Conservation (phyloP, 1,140 invertebrate species). For the Stegodyphus dumicola region DNA sequence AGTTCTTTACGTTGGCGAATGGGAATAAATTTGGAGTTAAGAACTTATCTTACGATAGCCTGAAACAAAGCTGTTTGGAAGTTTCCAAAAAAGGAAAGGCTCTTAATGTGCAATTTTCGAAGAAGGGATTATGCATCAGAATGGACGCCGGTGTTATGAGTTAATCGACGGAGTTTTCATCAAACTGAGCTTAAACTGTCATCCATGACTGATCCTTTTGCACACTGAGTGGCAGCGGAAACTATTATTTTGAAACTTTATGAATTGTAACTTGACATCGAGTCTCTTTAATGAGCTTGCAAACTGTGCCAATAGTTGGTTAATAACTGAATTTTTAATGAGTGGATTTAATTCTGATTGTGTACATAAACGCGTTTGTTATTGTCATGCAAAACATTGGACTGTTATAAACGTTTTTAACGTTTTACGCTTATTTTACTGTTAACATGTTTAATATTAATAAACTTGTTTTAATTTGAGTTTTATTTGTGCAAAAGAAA, state of each 20-base stretch:
- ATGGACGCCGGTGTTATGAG: too few relatives aligned
- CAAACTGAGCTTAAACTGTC: too few relatives aligned
- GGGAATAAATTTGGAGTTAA: constrained; percentile 22
- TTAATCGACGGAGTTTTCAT: too few relatives aligned
- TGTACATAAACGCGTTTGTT: constrained; percentile 9
- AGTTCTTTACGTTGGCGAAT: constrained; percentile 48
- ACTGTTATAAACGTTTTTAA: not conserved
- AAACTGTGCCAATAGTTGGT: constrained; percentile 27
- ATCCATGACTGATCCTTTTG: too few relatives aligned
- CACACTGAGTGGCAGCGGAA: too few relatives aligned
- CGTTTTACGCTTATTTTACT: constrained; percentile 23
- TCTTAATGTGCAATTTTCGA: too few relatives aligned
- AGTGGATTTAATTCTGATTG: not conserved
- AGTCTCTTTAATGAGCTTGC: not conserved
- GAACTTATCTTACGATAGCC: too few relatives aligned
- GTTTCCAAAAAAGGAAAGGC: too few relatives aligned
- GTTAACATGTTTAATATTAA: constrained; percentile 11
- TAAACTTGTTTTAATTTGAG: not conserved
- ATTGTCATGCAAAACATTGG: constrained; percentile 2
- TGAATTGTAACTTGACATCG: constrained; percentile 5
- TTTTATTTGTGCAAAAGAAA: not conserved
- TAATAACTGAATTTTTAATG: too few relatives aligned
- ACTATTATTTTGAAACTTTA: not conserved
- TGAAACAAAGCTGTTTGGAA: too few relatives aligned
- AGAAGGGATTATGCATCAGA: too few relatives aligned